Conservation (phyloP, 2,888 invertebrate genomes). For the Eupelmus urozonus region DNA sequence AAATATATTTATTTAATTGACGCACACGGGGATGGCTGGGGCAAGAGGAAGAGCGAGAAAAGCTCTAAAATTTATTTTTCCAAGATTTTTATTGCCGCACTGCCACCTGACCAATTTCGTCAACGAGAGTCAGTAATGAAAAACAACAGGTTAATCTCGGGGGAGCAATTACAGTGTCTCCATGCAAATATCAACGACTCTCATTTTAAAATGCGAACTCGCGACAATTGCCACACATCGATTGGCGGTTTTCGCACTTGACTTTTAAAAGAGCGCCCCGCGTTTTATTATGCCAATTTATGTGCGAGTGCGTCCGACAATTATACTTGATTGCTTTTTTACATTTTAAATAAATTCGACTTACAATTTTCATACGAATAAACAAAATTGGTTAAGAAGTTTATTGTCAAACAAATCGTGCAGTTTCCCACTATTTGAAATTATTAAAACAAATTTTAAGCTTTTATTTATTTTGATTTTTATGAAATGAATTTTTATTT, state of each 20-base stretch:
- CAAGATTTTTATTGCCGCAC: slow-evolving; percentile 25
- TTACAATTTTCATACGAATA: too few relatives aligned
- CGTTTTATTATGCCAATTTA: too few relatives aligned
- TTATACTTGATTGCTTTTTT: too few relatives aligned
- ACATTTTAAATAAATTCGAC: too few relatives aligned
- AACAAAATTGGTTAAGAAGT: too few relatives aligned
- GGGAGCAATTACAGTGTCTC: slow-evolving; percentile 36
- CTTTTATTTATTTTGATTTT: too few relatives aligned
- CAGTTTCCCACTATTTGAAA: too few relatives aligned
- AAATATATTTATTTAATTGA: slow-evolving; percentile 41
- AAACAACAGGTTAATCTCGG: slow-evolving; percentile 40
- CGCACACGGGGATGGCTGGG: not conserved
- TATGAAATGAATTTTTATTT: too few relatives aligned
- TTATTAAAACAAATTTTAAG: too few relatives aligned
- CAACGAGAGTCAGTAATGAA: slow-evolving; percentile 27
- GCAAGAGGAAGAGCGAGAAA: not conserved
- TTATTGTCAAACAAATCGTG: too few relatives aligned
- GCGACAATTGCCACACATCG: not conserved
- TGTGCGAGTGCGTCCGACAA: too few relatives aligned
- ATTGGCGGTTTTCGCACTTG: slow-evolving; percentile 3
- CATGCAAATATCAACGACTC: slow-evolving; percentile 42
- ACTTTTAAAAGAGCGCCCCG: slow-evolving; percentile 24
- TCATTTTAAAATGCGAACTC: slow-evolving; percentile 20
- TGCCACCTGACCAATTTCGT: not conserved
- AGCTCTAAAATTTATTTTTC: slow-evolving; percentile 14